Evolutionary conservation across 1,140 invertebrate genomes (phyloP).

Genomic region (Lucilia sericata): DNA sequence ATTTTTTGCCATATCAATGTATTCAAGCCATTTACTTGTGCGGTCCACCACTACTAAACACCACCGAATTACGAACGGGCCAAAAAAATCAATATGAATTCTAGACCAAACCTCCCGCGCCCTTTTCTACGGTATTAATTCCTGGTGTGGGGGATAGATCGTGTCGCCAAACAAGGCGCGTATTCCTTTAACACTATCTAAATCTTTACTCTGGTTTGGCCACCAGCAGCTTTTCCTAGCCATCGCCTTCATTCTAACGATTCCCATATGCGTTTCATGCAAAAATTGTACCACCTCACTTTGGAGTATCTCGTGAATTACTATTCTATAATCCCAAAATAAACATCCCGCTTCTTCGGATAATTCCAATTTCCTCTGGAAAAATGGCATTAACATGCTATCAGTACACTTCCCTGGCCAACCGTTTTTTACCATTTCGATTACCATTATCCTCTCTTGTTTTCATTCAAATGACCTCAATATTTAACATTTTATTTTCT

Average conservation of each 20-base stretch:
- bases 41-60: slow-evolving; percentile 28
- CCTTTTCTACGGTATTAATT: slow-evolving; percentile 7
- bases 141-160: background rate
- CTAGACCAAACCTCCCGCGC: background rate
- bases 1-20: slow-evolving; percentile 34
- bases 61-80: slow-evolving; percentile 31
- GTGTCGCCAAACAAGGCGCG: background rate
- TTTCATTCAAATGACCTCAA: too few relatives aligned
- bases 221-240: slow-evolving; percentile 66
- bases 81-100: slow-evolving; percentile 45
- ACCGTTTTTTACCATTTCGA: too few relatives aligned
- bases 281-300: slow-evolving; percentile 48
- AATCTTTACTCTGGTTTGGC: background rate
- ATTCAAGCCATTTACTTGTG: slow-evolving; percentile 42
- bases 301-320: background rate
- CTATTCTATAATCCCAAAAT: slow-evolving; percentile 19
- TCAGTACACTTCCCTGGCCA: too few relatives aligned
- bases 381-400: slow-evolving; percentile 45
- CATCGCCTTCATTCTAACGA: slow-evolving; percentile 61
- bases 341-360: background rate
- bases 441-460: too few relatives aligned
- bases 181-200: slow-evolving; percentile 22
- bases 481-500: too few relatives aligned
- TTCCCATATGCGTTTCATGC: slow-evolving; percentile 62
- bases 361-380: background rate